Evolutionary conservation across 2,113 vertebrate genomes (phyloP).

Genomic region (Anas platyrhynchos): DNA sequence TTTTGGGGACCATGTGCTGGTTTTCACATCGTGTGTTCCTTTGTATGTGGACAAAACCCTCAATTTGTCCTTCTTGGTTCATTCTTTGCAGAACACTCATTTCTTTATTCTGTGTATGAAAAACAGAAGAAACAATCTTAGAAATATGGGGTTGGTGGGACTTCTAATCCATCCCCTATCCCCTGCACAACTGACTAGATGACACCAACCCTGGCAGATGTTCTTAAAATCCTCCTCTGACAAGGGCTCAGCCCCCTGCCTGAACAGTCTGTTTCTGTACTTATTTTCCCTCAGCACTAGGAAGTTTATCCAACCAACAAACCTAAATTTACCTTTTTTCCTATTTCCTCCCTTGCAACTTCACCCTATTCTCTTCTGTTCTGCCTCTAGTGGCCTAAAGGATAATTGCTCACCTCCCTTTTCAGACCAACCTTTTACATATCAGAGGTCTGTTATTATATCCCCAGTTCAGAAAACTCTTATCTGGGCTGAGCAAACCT

Average conservation of each 20-base stretch:
- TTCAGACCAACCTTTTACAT: background rate
- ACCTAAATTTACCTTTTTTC: background rate
- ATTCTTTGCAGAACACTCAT: background rate
- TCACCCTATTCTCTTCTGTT: background rate
- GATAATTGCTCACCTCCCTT: background rate
- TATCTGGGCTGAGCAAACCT: background rate
- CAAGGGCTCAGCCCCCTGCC: background rate
- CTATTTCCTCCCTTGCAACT: background rate
- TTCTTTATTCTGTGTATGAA: background rate
- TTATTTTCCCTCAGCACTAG: background rate
- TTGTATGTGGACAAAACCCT: background rate
- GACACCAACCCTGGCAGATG: background rate
- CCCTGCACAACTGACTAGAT: accelerated
- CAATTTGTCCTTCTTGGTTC: background rate
- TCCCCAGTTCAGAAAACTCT: background rate
- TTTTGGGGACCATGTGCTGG: background rate
- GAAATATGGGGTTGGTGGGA: background rate
- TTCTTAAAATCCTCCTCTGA: background rate
- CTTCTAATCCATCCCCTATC: background rate
- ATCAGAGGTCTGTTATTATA: background rate
- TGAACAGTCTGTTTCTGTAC: background rate
- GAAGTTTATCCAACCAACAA: background rate
- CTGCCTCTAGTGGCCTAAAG: background rate
- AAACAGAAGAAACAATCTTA: too few species aligned
- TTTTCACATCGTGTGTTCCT: background rate